phyloP scores from a whole-genome alignment of 2,888 invertebrate genomes.

The Drosophila leonis region DNA sequence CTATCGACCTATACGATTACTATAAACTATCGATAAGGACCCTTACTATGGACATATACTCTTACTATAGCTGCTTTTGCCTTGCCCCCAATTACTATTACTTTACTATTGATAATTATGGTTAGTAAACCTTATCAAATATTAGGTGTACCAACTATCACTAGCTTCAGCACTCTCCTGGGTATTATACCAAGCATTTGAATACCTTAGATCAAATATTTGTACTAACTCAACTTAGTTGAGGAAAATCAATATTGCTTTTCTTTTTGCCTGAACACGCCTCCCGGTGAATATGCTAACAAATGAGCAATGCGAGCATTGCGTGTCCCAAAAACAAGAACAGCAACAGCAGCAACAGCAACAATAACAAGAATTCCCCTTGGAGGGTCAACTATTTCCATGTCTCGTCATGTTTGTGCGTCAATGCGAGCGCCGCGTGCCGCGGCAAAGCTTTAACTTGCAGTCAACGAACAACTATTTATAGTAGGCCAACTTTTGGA shows the following conservation, averaged over 20 bases:
- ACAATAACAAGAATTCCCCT: conserved; percentile 8
- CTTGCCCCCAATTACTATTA: background rate
- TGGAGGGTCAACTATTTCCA: conserved; percentile 31
- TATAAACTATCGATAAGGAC: background rate
- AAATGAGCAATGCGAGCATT: conserved; percentile 42
- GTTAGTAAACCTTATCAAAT: background rate
- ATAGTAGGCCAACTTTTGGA: conserved; percentile 29
- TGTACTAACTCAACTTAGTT: conserved; percentile 5
- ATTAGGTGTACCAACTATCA: background rate
- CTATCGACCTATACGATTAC: background rate
- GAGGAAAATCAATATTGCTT: conserved; percentile 39
- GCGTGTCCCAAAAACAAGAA: conserved; percentile 33
- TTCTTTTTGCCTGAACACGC: conserved; percentile 7
- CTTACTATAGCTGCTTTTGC: background rate
- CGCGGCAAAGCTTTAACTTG: conserved; percentile 44
- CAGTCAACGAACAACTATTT: conserved; percentile 28
- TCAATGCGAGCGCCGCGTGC: conserved; percentile 36
- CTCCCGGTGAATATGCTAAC: conserved; percentile 6
- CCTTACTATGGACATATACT: background rate
- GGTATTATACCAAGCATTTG: background rate
- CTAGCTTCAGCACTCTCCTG: background rate
- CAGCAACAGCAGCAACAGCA: conserved; percentile 1
- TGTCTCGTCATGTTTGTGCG: conserved; percentile 40
- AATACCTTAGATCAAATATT: conserved; percentile 10
- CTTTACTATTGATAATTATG: background rate